phyloP scores from a whole-genome alignment of 1,140 invertebrate species.

The Trachymyrmex cornetzi region DNA sequence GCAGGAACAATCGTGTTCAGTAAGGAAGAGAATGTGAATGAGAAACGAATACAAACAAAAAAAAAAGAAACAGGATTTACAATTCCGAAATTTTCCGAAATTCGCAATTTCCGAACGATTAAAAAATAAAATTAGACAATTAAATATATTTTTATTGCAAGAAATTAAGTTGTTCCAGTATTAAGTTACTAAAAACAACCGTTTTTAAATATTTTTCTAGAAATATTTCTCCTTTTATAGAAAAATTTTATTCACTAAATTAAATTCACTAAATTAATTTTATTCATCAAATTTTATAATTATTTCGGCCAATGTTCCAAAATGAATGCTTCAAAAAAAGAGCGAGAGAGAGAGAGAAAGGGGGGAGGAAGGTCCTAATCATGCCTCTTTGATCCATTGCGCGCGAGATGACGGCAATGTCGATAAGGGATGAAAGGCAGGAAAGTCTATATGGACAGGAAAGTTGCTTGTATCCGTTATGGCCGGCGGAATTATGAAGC shows the following conservation, averaged over 20 bases:
- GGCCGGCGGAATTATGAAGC: conserved; percentile 76
- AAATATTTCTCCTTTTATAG: background rate
- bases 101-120: background rate
- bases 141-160: background rate
- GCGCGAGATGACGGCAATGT: background rate
- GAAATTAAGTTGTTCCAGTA: background rate
- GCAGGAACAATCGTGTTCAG: background rate
- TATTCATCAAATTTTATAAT: too few species aligned
- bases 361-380: background rate
- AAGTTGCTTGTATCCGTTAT: conserved; percentile 75
- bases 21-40: background rate
- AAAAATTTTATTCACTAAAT: background rate
- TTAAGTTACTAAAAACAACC: background rate
- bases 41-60: background rate
- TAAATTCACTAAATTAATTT: too few species aligned
- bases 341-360: background rate
- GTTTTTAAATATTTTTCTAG: background rate
- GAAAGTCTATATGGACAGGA: conserved; percentile 2
- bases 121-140: background rate
- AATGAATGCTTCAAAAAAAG: background rate
- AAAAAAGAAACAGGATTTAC: background rate
- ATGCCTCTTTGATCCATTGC: background rate
- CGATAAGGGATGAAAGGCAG: background rate
- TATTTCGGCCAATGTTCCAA: background rate
- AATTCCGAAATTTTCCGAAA: background rate